Evolutionary conservation across 2,797 vertebrate species (phyloP), one percentile per base, ranked within the genome.

Genomic region (Sebastes alutus): DNA sequence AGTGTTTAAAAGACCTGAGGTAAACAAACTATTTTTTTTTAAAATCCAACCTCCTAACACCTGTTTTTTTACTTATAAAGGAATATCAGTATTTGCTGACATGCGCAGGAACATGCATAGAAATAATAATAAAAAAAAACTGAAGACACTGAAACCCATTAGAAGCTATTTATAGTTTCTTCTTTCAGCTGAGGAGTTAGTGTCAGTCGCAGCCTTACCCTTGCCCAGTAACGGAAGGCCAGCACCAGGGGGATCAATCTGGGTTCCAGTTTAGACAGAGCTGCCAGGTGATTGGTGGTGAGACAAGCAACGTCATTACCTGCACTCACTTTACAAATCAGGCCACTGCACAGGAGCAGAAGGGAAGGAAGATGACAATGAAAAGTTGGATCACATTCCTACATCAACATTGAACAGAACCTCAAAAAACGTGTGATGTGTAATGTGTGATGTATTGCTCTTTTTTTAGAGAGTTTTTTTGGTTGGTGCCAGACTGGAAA

Each of bases 291-390:
- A 91, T 98, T 98, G 90, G 97, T 98, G 82, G 98, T 99, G 94
- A 99, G 98, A 93, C 97, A 99, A 74, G 98, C 98, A 10, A 98
- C 96, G 7, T 99, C 97, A 77, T 99, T 99, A 72, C 98, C 98
- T 65, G 98, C 98, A 77, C 98, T 99, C 72, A 99, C 98, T 97
- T 99, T 99, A 84, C 98, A 99, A 16, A 95, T 87, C 88, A 99
- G 95, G 78, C 97, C 97, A 86, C 98, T 99, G 94, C 30, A 70
- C 49, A 85, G 18, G 82, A 16, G 87, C 63, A 88, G 2, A 87
- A 11, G 30, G 1, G 14, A 29, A 5, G 20, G 27, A n/a, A 46
- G 13, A 64, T 1, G 4, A 5, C 18, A 10, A n/a, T 11, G 2
- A 58, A 63, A 62, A 20, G 22, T 5, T 23, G 20, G 30, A 65